Percentiles rank a stretch among this genome's conserved stretches.
Conservation (phyloP, 2,113 vertebrate genomes). For the Corythoichthys haematopterus region DNA sequence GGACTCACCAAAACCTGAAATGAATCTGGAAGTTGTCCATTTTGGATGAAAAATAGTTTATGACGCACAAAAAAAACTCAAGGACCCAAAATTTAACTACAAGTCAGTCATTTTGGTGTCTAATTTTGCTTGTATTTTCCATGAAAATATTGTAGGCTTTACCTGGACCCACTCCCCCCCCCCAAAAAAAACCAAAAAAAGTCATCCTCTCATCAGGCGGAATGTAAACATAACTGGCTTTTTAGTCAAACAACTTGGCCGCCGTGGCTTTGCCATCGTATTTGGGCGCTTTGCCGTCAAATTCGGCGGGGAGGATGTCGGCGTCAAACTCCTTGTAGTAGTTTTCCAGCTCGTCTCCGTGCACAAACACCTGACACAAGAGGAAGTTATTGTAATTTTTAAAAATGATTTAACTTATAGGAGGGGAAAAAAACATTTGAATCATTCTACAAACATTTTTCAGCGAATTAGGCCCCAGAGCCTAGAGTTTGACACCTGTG, state of each 20-base stretch:
- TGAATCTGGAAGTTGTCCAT: not conserved
- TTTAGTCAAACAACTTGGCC: slow-evolving; percentile 81
- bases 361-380: slow-evolving; percentile 82
- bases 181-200: not conserved
- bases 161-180: not conserved
- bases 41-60: not conserved
- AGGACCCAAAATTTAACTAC: not conserved
- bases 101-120: not conserved
- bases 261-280: slow-evolving; percentile 84
- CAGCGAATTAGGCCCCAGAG: too few species aligned
- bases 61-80: not conserved
- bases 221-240: slow-evolving; percentile 30
- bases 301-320: slow-evolving; percentile 87
- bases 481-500: too few species aligned
- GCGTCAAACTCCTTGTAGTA: slow-evolving; percentile 91
- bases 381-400: too few species aligned
- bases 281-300: slow-evolving; percentile 83
- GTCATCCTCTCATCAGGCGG: slow-evolving; percentile 22
- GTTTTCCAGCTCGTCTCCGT: slow-evolving; percentile 86
- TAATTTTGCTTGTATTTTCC: too few species aligned
- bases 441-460: too few species aligned
- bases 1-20: too few species aligned
- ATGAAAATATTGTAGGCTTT: not conserved
- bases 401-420: too few species aligned
- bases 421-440: too few species aligned